Evolutionary conservation across 2,113 vertebrate species (phyloP), one percentile per base, ranked within the genome.

Genomic region (Globicephala melas): DNA sequence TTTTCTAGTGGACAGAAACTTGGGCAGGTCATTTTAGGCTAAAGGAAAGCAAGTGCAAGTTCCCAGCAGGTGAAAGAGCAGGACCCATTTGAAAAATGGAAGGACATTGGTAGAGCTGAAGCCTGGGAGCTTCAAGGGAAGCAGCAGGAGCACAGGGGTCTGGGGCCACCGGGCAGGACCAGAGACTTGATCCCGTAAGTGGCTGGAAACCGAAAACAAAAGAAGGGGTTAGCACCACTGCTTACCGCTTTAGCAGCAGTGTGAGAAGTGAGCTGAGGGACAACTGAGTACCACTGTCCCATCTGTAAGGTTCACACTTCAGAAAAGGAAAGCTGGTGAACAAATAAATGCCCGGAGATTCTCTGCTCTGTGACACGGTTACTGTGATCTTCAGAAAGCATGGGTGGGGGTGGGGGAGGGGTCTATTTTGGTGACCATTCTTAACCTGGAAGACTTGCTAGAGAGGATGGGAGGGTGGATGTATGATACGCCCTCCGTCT

Each of bases 21-120:
- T 18, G 28, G 47, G 2, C 36, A 80, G 25, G 17, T 79, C 12
- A n/a, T 82, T 82, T 96, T 6, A 71, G n/a, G 25, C 26, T 8
- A 86, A 96, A 79, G 31, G 47, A 50, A 84, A 94, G 14, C 11
- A 58, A 38, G 31, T 33, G 26, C 18, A 50, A 93, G 77, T 55
- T 20, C 31, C 21, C 23, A 33, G 41, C 5, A 4, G 62, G 7
- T 47, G 38, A 92, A 50, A 55, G 20, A 63, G 17, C 5, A 33
- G 11, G 14, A 33, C 58, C 31, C 26, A 28, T 28, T 33, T 47
- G 38, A 31, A 41, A 96, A n/a, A 6, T 0, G 0, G 23, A 8
- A 83, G 73, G 18, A 38, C 2, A 8, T 12, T 55, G 20, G 21
- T n/a, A 31, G 5, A n/a, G 11, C 36, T n/a, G 47, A 60, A 47